phyloP scores from a whole-genome alignment of 2,888 invertebrate species.

The Panopea generosa region DNA sequence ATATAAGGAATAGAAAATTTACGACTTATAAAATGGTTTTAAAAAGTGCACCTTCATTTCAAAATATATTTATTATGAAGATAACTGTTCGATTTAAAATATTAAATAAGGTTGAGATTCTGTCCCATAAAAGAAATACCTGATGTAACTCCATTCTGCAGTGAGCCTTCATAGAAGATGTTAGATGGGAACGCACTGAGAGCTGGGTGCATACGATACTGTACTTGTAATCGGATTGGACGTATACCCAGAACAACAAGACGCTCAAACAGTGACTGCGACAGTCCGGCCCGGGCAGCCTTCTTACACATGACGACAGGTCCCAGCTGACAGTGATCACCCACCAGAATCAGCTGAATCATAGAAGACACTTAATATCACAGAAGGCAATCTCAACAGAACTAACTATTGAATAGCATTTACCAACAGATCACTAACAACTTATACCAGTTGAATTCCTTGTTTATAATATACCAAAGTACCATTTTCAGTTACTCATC shows the following conservation, averaged over 20 bases:
- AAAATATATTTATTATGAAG: too few species aligned
- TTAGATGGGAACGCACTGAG: constrained; percentile 99
- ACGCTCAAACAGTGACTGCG: constrained; percentile 98
- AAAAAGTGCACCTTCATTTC: too few species aligned
- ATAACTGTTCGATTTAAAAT: too few species aligned
- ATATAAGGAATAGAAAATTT: too few species aligned
- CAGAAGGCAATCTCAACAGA: too few species aligned
- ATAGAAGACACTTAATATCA: background rate
- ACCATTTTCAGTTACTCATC: too few species aligned
- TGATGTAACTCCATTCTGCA: constrained; percentile 99
- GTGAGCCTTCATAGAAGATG: constrained; percentile 99
- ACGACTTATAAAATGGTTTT: too few species aligned
- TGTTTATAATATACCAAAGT: too few species aligned
- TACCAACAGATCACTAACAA: too few species aligned
- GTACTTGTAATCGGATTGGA: constrained; percentile 96
- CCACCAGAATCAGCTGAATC: constrained; percentile 94
- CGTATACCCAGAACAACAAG: constrained; percentile 98
- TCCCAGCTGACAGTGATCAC: constrained; percentile 99
- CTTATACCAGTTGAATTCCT: too few species aligned
- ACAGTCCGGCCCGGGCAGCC: constrained; percentile 97
- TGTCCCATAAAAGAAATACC: constrained; percentile 83
- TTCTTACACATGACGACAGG: constrained; percentile 99
- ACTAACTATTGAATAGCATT: too few species aligned
- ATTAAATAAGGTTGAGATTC: too few species aligned
- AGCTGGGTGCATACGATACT: constrained; percentile 99